Base-by-base conservation (phyloP, 2,797 vertebrate genomes). In the Pelobates cultripes region DNA sequence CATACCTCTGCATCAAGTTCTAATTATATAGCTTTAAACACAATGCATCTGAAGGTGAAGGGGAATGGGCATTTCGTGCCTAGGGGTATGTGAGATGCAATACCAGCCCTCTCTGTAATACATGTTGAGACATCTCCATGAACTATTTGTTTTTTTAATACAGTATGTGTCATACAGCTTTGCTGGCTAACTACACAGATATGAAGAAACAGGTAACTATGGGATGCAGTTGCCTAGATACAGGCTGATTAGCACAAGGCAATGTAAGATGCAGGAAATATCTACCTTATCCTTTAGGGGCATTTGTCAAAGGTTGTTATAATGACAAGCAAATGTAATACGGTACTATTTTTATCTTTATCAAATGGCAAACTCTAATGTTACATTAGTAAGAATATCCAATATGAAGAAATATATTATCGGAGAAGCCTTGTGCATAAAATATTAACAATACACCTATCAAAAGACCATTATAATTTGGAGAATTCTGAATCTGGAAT, bases 151-250 rank as follows among this genome's bases (percentile, higher is more conserved):
- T 87, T 87, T 79, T 73, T 85, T 77, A 10, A 81, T 51, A 51
- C 47, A 51, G 47, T 78, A 43, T 86, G 87, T 87, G 72, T 75
- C 28, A 83, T 12, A 55, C 71, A 60, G 44, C n/a, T 47, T 2
- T 44, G 77, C 86, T 70, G 85, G 4, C 7, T 86, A 84, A 86
- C 84, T 88, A 86, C n/a, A 68, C 81, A 88, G 82, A 88, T 73
- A 86, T 76, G 80, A 79, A 86, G 75, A 87, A 88, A 86, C 70
- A 79, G 86, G 85, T 81, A 91, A 89, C 84, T 84, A 89, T 2
- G 43, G 86, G 82, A 84, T 81, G 78, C 28, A 61, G 87, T 90
- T 90, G 91, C 89, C 83, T 88, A 75, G 89, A 89, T 87, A 91
- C 88, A 77, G 85, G 60, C 74, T 84, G 85, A 88, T 87, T 88